Evolutionary conservation across 2,888 invertebrate genomes (phyloP).

Genomic region (Sympetrum striolatum): DNA sequence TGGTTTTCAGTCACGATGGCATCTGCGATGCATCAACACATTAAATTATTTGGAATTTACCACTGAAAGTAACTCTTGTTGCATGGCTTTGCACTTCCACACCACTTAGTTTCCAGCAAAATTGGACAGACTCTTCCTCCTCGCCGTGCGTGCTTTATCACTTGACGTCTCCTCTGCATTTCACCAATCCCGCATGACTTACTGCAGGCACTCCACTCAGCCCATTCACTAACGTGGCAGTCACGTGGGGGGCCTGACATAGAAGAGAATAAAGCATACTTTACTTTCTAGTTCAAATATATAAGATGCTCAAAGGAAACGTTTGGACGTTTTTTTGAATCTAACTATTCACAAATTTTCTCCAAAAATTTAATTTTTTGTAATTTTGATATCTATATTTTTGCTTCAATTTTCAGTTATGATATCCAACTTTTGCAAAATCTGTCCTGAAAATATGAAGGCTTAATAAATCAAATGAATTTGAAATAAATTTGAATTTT

Average conservation of each 20-base stretch:
- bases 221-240: conserved; percentile 87
- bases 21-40: background rate
- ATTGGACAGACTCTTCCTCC: conserved; percentile 86
- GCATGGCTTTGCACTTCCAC: conserved; percentile 77
- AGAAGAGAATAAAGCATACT: conserved; percentile 31
- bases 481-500: no score
- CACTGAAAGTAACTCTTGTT: conserved; percentile 70
- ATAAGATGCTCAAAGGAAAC: no score
- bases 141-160: conserved; percentile 77
- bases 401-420: no score
- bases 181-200: conserved; percentile 90
- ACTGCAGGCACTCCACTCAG: conserved; percentile 86
- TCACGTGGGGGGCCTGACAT: conserved; percentile 71
- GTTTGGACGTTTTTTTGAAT: no score
- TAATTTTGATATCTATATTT: no score
- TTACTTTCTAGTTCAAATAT: no score
- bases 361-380: no score
- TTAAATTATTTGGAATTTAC: conserved; percentile 54
- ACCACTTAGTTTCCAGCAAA: conserved; percentile 86
- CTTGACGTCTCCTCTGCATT: conserved; percentile 78
- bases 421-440: no score
- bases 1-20: background rate
- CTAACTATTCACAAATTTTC: no score
- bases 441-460: no score
- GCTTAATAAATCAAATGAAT: no score